Conservation (phyloP, 2,113 vertebrate species). For the Drymodes brunneopygia region DNA sequence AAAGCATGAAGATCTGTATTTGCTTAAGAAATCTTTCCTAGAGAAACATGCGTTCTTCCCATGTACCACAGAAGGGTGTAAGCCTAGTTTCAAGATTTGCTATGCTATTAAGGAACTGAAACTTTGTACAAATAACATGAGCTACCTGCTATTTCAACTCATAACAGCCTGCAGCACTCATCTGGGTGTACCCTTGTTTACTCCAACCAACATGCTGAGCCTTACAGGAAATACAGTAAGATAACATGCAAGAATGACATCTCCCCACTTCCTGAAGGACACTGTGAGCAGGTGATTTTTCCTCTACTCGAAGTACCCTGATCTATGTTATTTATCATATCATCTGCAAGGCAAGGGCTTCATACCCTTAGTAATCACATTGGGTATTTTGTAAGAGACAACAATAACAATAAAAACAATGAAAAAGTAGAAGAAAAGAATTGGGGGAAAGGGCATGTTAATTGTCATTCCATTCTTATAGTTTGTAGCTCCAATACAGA, state of each 20-base stretch:
- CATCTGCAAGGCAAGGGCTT: neutral
- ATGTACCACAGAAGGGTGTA: neutral
- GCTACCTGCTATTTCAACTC: neutral
- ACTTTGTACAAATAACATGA: neutral
- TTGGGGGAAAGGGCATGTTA: neutral
- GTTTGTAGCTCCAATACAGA: neutral
- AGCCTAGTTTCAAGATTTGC: neutral
- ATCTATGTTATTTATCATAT: neutral
- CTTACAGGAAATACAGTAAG: conserved; percentile 22
- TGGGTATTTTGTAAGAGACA: neutral
- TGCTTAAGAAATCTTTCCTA: neutral
- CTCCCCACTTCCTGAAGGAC: conserved; percentile 19
- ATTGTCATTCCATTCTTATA: neutral
- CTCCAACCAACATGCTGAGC: neutral
- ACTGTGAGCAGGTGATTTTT: neutral
- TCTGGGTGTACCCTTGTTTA: conserved; percentile 20
- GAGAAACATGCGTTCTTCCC: neutral
- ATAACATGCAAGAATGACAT: neutral
- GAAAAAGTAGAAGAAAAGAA: neutral
- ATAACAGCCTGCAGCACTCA: neutral
- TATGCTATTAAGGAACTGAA: neutral
- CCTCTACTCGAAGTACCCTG: neutral
- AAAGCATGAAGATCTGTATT: neutral
- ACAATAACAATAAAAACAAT: neutral
- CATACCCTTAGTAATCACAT: neutral